Evolutionary conservation across 2,888 invertebrate genomes (phyloP).

Genomic region (Mythimna loreyi): DNA sequence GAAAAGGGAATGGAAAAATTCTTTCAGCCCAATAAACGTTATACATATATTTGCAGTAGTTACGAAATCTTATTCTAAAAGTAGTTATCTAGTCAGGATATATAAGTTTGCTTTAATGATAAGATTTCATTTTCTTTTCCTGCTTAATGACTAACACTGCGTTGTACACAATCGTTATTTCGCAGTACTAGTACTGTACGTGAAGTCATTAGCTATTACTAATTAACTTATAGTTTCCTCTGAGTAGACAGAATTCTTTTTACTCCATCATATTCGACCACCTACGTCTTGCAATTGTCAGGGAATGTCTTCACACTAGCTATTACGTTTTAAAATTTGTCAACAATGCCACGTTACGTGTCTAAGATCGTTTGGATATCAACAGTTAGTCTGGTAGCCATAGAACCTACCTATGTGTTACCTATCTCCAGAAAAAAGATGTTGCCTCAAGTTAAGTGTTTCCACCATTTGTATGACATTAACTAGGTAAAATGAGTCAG

Average conservation of each 20-base stretch:
- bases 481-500: background rate
- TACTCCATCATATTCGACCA: background rate
- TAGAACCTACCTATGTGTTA: too few relatives aligned
- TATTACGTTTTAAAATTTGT: background rate
- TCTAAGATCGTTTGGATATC: too few relatives aligned
- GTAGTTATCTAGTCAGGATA: slow-evolving; percentile 47
- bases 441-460: too few relatives aligned
- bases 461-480: background rate
- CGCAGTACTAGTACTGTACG: background rate
- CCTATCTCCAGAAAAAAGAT: too few relatives aligned
- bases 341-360: background rate
- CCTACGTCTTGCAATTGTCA: background rate
- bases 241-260: background rate
- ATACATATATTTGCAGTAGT: slow-evolving; percentile 19
- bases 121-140: slow-evolving; percentile 37
- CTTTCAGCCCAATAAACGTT: background rate
- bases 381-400: too few relatives aligned
- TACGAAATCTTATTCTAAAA: slow-evolving; percentile 23
- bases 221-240: too few relatives aligned
- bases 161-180: slow-evolving; percentile 1
- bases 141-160: slow-evolving; percentile 26
- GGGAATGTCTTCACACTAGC: background rate
- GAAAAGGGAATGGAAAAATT: background rate
- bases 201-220: background rate
- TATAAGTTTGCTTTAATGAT: slow-evolving; percentile 35